Evolutionary conservation across 1,140 invertebrate genomes (phyloP).

Genomic region (Drosophila murphyi): DNA sequence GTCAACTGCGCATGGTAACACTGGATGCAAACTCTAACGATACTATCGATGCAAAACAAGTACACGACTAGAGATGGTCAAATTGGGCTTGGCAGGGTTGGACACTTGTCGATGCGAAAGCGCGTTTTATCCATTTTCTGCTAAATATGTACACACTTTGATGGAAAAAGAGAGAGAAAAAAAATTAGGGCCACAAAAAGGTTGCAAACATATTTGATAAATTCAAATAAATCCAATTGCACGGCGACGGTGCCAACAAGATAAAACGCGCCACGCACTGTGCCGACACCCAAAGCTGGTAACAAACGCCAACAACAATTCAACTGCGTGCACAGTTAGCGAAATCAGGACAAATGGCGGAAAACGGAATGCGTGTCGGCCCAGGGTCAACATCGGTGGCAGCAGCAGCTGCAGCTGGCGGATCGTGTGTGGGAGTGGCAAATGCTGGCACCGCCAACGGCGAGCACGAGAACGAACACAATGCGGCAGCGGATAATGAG

Average conservation of each 20-base stretch:
- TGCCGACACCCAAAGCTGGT: slow-evolving; percentile 38
- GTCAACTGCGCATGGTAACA: neutral
- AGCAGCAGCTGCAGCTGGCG: slow-evolving; percentile 32
- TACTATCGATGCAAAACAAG: slow-evolving; percentile 9
- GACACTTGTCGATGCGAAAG: slow-evolving; percentile 25
- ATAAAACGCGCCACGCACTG: slow-evolving; percentile 50
- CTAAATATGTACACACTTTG: slow-evolving; percentile 48
- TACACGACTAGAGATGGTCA: slow-evolving; percentile 22
- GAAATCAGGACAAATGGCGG: slow-evolving; percentile 79
- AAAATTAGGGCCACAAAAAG: slow-evolving; percentile 80
- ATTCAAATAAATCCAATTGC: slow-evolving; percentile 62
- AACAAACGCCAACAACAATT: slow-evolving; percentile 43
- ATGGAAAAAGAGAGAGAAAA: slow-evolving; percentile 66
- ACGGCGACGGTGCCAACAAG: slow-evolving; percentile 43
- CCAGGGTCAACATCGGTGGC: slow-evolving; percentile 69
- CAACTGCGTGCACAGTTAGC: slow-evolving; percentile 31
- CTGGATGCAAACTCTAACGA: neutral
- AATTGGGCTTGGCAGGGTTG: slow-evolving; percentile 44
- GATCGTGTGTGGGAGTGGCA: slow-evolving; percentile 27
- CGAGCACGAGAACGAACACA: slow-evolving; percentile 76
- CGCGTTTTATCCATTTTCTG: slow-evolving; percentile 36
- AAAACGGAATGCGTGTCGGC: slow-evolving; percentile 80
- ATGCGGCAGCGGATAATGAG: slow-evolving; percentile 59
- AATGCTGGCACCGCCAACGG: slow-evolving; percentile 66
- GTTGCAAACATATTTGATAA: slow-evolving; percentile 74